Evolutionary conservation across 2,113 vertebrate species (phyloP).

Genomic region (Agapornis roseicollis): DNA sequence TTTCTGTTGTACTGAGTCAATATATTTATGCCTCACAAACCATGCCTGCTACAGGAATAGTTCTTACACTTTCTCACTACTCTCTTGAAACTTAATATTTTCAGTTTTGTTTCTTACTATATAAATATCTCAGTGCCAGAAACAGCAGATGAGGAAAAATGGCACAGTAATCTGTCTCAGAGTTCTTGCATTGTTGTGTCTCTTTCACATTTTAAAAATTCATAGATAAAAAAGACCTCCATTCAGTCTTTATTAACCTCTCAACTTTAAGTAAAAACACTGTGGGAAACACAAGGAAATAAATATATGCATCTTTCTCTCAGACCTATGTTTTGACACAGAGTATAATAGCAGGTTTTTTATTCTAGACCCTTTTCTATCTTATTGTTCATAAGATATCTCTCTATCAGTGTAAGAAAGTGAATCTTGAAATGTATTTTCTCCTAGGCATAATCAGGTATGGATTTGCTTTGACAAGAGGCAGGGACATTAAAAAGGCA

Average conservation of each 20-base stretch:
- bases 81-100: conserved; percentile 43
- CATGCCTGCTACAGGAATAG: neutral
- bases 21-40: neutral
- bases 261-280: neutral
- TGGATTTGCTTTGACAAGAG: neutral
- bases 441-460: neutral
- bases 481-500: neutral
- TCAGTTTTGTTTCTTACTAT: conserved; percentile 35
- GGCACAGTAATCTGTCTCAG: conserved; percentile 10
- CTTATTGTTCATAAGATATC: neutral
- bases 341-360: neutral
- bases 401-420: neutral
- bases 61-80: neutral
- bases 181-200: neutral
- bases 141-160: neutral
- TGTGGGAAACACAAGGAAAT: neutral
- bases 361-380: neutral
- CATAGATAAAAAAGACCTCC: neutral
- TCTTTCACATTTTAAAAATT: neutral
- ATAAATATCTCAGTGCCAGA: conserved; percentile 24
- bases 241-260: neutral
- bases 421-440: neutral
- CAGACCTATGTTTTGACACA: neutral
- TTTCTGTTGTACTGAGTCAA: neutral
- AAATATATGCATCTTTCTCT: neutral